phyloP scores from a whole-genome alignment of 2,888 invertebrate genomes.

The Erannis defoliaria region DNA sequence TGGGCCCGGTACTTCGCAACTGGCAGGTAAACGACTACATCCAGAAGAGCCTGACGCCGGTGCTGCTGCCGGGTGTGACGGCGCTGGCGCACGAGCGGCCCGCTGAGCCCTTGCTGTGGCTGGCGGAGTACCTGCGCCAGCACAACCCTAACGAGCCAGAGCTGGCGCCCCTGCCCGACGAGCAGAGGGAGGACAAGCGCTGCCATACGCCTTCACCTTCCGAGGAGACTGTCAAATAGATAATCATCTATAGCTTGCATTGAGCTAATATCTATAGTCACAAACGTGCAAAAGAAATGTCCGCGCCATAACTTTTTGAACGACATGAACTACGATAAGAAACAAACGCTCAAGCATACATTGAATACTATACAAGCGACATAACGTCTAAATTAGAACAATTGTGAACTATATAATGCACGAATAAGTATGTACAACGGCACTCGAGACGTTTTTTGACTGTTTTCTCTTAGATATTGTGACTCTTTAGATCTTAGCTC shows the following conservation, averaged over 20 bases:
- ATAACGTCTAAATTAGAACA: too few relatives aligned
- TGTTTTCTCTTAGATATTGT: too few relatives aligned
- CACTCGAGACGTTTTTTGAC: too few relatives aligned
- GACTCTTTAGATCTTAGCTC: too few relatives aligned
- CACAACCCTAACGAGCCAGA: conserved; percentile 92
- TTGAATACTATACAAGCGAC: too few relatives aligned
- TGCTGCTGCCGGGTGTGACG: conserved; percentile 87
- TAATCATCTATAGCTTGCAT: conserved; percentile 31
- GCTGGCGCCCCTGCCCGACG: conserved; percentile 58
- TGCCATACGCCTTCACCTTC: conserved; percentile 67
- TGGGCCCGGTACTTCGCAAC: conserved; percentile 89
- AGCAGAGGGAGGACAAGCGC: conserved; percentile 59
- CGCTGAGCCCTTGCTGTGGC: conserved; percentile 91
- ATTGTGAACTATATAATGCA: too few relatives aligned
- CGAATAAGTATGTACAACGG: too few relatives aligned
- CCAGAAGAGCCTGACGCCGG: conserved; percentile 88
- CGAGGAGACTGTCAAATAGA: conserved; percentile 1
- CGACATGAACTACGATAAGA: too few relatives aligned
- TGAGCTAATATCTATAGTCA: too few relatives aligned
- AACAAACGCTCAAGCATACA: too few relatives aligned
- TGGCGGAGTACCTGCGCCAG: conserved; percentile 91
- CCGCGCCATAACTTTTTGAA: too few relatives aligned
- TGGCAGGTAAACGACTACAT: conserved; percentile 90
- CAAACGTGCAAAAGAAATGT: too few relatives aligned
- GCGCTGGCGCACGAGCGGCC: conserved; percentile 91